Percentiles rank a stretch among this genome's conserved stretches.
Evolutionary conservation across 1,140 invertebrate genomes (phyloP).

Genomic region (Phymastichus coffea): DNA sequence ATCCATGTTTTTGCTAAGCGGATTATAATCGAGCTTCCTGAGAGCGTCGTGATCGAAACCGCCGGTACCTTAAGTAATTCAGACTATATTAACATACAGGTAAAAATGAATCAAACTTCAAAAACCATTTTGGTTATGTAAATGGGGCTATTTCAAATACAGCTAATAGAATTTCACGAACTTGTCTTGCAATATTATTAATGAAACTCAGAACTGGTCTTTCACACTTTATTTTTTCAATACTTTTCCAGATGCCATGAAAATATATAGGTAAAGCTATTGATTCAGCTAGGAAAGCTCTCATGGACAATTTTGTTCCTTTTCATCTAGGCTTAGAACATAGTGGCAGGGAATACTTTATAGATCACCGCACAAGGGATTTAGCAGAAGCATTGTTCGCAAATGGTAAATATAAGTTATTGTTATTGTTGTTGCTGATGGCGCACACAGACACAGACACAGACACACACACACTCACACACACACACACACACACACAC

Average conservation of each 20-base stretch:
- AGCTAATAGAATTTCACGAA: background rate
- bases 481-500: too few relatives aligned
- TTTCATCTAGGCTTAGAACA: background rate
- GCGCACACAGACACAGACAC: background rate
- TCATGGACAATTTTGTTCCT: background rate
- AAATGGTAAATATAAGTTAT: background rate
- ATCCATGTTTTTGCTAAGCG: too few relatives aligned
- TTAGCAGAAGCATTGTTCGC: background rate
- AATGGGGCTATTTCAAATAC: too few relatives aligned
- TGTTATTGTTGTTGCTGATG: background rate
- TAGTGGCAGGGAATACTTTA: background rate
- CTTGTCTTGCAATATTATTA: constrained; percentile 3
- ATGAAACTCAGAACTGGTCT: constrained; percentile 2
- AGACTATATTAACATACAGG: background rate
- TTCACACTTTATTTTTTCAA: background rate
- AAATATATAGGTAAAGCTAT: background rate
- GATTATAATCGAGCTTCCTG: too few relatives aligned
- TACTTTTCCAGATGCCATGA: background rate
- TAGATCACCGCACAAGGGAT: background rate
- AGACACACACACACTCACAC: too few relatives aligned
- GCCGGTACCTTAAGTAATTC: too few relatives aligned
- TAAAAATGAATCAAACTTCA: background rate
- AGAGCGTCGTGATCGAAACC: too few relatives aligned
- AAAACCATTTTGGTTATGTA: background rate
- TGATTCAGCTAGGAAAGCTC: background rate